These are phyloP conservation scores for Labeo catla DNA, from an alignment of 2,113 vertebrate genomes.

Conservation along the genomic window DNA sequence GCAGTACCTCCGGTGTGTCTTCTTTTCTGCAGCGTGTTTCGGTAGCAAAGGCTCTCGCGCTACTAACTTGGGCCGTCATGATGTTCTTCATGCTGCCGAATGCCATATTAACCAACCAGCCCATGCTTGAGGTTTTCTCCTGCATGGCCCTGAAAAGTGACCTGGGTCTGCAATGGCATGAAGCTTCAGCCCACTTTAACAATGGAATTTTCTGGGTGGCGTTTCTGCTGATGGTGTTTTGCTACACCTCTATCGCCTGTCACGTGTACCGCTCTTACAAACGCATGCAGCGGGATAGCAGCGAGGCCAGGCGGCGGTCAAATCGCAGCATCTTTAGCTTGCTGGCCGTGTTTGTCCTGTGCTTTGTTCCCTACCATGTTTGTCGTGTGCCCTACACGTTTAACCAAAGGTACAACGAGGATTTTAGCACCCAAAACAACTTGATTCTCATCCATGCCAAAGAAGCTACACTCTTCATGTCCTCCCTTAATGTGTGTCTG, in stretches of 20 bases:
- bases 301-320: slow-evolving; percentile 73
- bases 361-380: slow-evolving; percentile 92
- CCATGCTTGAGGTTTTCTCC: background rate
- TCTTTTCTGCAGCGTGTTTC: slow-evolving; percentile 71
- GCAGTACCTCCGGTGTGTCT: slow-evolving; percentile 26
- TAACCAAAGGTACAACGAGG: slow-evolving; percentile 70
- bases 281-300: slow-evolving; percentile 72
- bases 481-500: slow-evolving; percentile 77
- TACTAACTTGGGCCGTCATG: slow-evolving; percentile 77
- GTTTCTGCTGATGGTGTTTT: slow-evolving; percentile 78
- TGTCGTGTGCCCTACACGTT: slow-evolving; percentile 86
- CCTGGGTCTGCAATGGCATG: slow-evolving; percentile 85
- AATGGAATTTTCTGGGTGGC: slow-evolving; percentile 85
- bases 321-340: slow-evolving; percentile 92
- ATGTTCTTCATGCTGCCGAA: slow-evolving; percentile 81
- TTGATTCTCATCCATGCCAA: slow-evolving; percentile 81
- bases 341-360: slow-evolving; percentile 85
- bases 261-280: slow-evolving; percentile 84
- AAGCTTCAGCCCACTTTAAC: slow-evolving; percentile 70
- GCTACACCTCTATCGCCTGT: slow-evolving; percentile 86
- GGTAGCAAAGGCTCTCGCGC: slow-evolving; percentile 74
- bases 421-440: slow-evolving; percentile 57
- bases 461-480: slow-evolving; percentile 83
- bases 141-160: slow-evolving; percentile 84
- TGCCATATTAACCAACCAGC: slow-evolving; percentile 79